Base-by-base conservation (phyloP, 2,113 vertebrate species). In the Rhabdornis inornatus region DNA sequence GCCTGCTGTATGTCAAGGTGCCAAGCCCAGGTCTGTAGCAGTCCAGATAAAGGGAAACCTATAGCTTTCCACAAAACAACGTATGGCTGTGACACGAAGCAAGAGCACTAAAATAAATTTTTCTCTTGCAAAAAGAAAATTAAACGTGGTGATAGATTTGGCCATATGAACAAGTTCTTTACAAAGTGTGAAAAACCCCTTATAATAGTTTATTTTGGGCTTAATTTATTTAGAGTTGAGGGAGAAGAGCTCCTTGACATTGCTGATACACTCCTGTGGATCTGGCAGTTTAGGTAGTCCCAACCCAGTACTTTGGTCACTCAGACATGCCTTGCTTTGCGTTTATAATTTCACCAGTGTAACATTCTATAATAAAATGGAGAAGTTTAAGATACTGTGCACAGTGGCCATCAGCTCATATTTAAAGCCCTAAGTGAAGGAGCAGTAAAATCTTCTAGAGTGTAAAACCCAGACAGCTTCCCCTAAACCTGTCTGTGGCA, bases 381-480 rank as follows among this genome's bases (percentile, higher is more conserved):
- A 87, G 61, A 63, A 47, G 42, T 61, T 39, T 89, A 77, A 76
- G 84, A 28, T 49, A 61, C 53, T 85, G 70, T 22, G 49, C 76
- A 30, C 60, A 56, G 77, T 6, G 65, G 80, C 84, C 40, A 50
- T 47, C 89, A 90, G 71, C 20, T 44, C 20, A 7, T 53, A 65
- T 93, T 92, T 92, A 92, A 93, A 92, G 47, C 39, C 72, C 68
- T 25, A 37, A 90, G 55, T 80, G 70, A 95, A 85, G 6, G 57
- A 94, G 53, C 74, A 88, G 50, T 90, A 90, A 92, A 87, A 66
- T 49, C 77, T 91, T 70, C 25, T 31, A 31, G 59, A 63, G 66
- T 37, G 64, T 94, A 88, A 95, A 97, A 94, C 24, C 25, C 35
- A 21, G 66, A 61, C 45, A 65, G 63, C 45, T 95, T 87, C 86